Percentiles rank a stretch among this genome's conserved stretches.
These are phyloP conservation scores for Andrena praecox DNA, from an alignment of 2,888 invertebrate genomes.

Conservation along the genomic window DNA sequence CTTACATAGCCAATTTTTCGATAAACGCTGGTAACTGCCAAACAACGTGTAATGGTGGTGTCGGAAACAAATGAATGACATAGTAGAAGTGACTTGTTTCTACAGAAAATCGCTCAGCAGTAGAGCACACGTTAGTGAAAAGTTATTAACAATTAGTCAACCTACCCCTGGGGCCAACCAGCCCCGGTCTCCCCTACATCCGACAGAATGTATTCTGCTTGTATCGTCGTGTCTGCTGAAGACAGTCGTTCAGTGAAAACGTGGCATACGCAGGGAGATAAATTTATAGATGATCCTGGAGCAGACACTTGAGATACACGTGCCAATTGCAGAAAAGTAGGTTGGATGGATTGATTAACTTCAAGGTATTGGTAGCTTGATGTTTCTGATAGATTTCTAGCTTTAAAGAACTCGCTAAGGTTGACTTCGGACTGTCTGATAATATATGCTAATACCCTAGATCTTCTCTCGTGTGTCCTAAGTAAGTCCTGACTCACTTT, in stretches of 20 bases:
- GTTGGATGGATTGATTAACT: background rate
- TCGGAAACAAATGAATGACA: too few relatives aligned
- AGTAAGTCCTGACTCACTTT: background rate
- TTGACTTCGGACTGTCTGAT: background rate
- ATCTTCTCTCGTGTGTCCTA: background rate
- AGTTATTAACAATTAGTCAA: too few relatives aligned
- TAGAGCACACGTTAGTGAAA: too few relatives aligned
- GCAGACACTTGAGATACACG: background rate
- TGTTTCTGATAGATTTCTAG: background rate
- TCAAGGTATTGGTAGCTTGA: background rate
- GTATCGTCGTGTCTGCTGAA: background rate
- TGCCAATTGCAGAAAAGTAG: slow-evolving; percentile 1
- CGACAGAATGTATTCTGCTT: background rate
- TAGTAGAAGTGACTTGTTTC: too few relatives aligned
- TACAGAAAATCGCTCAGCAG: too few relatives aligned
- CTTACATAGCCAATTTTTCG: too few relatives aligned
- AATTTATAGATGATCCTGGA: slow-evolving; percentile 1
- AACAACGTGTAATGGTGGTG: too few relatives aligned
- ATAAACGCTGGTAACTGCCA: too few relatives aligned
- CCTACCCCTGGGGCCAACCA: too few relatives aligned
- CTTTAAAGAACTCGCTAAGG: background rate
- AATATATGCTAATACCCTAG: background rate
- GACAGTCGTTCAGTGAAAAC: background rate
- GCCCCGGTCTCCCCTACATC: too few relatives aligned
- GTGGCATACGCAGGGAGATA: background rate